Evolutionary conservation across 2,797 vertebrate genomes (phyloP).

Genomic region (Pseudochirops cupreus): DNA sequence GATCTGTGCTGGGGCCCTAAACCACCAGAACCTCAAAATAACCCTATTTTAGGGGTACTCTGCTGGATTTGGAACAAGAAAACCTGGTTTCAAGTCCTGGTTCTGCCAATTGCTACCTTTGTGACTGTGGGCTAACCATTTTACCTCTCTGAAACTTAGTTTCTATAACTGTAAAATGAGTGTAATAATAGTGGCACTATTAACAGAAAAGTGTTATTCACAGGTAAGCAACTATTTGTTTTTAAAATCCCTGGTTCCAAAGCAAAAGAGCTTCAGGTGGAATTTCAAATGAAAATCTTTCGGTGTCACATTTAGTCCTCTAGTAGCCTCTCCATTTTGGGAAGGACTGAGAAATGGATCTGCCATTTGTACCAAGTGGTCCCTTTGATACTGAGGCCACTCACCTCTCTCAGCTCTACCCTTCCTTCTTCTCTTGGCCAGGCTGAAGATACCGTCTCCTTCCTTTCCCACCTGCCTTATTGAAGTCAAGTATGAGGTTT

Average conservation of each 20-base stretch:
- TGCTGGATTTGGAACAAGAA: slow-evolving; percentile 2
- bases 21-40: slow-evolving; percentile 6
- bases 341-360: not conserved
- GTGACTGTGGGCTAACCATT: not conserved
- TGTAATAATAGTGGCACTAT: not conserved
- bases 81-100: not conserved
- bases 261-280: slow-evolving; percentile 7
- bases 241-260: not conserved
- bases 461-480: not conserved
- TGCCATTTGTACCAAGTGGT: not conserved
- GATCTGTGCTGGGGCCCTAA: slow-evolving; percentile 25
- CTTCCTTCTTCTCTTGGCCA: slow-evolving; percentile 24
- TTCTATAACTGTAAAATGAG: not conserved
- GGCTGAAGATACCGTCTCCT: slow-evolving; percentile 3
- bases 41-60: not conserved
- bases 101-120: no score
- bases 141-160: not conserved
- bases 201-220: no score
- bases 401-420: not conserved
- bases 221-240: not conserved
- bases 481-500: slow-evolving; percentile 22
- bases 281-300: slow-evolving; percentile 8
- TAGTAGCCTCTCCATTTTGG: not conserved
- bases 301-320: not conserved
- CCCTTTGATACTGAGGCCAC: slow-evolving; percentile 9